A percentile compares a stretch with the other conserved stretches of the same genome.
Evolutionary conservation across 2,888 invertebrate species (phyloP).

Genomic region (Keiferia lycopersicella): DNA sequence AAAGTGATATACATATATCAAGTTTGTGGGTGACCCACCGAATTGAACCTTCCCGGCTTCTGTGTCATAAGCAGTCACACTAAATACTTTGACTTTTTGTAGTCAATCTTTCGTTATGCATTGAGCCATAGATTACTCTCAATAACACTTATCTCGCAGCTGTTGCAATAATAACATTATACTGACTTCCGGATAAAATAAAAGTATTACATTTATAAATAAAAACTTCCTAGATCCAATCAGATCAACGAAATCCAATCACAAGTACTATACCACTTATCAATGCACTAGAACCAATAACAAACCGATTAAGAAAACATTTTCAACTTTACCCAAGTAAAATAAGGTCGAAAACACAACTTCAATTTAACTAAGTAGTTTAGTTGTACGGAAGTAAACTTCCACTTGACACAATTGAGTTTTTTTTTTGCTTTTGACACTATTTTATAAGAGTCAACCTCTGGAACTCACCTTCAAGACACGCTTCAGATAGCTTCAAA

Average conservation of each 20-base stretch:
- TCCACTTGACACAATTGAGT: slow-evolving; percentile 6
- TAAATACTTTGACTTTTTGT: too few species aligned
- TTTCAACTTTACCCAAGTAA: not conserved
- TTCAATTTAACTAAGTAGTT: not conserved
- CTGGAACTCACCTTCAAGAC: slow-evolving; percentile 10
- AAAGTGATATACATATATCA: too few species aligned
- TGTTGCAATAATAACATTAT: not conserved
- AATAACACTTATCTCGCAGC: not conserved
- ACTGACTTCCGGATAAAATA: not conserved
- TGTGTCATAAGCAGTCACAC: too few species aligned
- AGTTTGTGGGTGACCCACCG: too few species aligned
- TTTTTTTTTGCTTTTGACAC: not conserved
- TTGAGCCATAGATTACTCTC: not conserved
- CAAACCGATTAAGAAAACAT: not conserved
- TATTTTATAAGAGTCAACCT: slow-evolving; percentile 12
- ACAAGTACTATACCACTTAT: not conserved
- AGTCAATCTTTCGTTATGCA: too few species aligned
- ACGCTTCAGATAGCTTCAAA: not conserved
- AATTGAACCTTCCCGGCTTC: too few species aligned
- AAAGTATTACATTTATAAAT: slow-evolving; percentile 1
- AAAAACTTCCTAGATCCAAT: slow-evolving; percentile 15
- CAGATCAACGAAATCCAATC: not conserved
- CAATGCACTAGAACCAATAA: not conserved
- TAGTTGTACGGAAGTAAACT: not conserved
- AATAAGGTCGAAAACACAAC: not conserved